Conservation (phyloP, 2,113 vertebrate genomes). For the Brachirus orientalis region DNA sequence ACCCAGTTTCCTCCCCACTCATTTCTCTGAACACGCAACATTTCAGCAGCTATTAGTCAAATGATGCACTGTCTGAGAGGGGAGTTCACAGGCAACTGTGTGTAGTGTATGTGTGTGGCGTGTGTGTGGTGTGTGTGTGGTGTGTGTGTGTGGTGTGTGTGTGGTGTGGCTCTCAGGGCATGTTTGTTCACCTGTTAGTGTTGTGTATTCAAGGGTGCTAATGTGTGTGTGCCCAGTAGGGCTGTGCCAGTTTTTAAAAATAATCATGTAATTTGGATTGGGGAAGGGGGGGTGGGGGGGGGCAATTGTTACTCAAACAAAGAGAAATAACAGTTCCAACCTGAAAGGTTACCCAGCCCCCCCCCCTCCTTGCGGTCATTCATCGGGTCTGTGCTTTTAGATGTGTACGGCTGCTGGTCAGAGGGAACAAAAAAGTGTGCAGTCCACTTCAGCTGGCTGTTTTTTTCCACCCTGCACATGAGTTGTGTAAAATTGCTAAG, state of each 20-base stretch:
- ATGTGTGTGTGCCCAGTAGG: constrained; percentile 33
- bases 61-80: constrained; percentile 53
- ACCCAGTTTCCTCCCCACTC: constrained; percentile 72
- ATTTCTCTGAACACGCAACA: constrained; percentile 74
- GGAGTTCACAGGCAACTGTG: constrained; percentile 24
- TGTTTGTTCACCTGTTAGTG: constrained; percentile 66
- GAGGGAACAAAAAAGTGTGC: background rate
- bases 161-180: constrained; percentile 16
- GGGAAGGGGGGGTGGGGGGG: constrained; percentile 4
- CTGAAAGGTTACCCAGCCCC: constrained; percentile 1
- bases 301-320: constrained; percentile 31
- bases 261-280: constrained; percentile 48
- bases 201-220: constrained; percentile 56
- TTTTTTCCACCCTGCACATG: constrained; percentile 24
- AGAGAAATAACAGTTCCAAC: constrained; percentile 17
- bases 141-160: constrained; percentile 6
- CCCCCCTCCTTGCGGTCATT: background rate
- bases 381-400: constrained; percentile 1
- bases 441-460: constrained; percentile 9
- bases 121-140: constrained; percentile 16
- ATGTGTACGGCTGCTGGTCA: constrained; percentile 5
- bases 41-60: constrained; percentile 79
- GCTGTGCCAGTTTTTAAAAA: constrained; percentile 41
- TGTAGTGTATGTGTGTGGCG: constrained; percentile 1
- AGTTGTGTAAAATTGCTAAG: constrained; percentile 70